Evolutionary conservation across 2,888 invertebrate species (phyloP).

Genomic region (Heteropelma amictum): DNA sequence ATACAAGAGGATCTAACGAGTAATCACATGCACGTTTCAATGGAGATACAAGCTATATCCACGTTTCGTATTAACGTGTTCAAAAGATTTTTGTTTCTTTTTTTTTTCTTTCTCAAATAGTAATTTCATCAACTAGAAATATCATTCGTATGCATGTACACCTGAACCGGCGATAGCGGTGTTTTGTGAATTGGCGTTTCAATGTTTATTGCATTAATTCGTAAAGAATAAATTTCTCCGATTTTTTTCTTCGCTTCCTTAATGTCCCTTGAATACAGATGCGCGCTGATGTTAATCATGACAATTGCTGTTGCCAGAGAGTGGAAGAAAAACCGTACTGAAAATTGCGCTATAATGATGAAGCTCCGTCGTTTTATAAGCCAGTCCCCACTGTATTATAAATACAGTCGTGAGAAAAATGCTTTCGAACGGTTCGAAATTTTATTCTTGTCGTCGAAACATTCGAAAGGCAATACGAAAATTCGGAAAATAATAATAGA

Average conservation of each 20-base stretch:
- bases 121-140: conserved; percentile 21
- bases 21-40: conserved; percentile 11
- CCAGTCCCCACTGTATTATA: not conserved
- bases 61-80: conserved; percentile 3
- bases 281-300: conserved; percentile 20
- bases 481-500: not conserved
- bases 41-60: not conserved
- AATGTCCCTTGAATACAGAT: conserved; percentile 18
- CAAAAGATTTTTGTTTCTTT: not conserved
- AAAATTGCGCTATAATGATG: not conserved
- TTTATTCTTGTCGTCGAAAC: too few species aligned
- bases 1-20: conserved; percentile 3
- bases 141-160: not conserved
- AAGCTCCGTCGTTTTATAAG: not conserved
- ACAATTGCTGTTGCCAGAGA: conserved; percentile 5
- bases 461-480: too few species aligned
- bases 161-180: not conserved
- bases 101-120: conserved; percentile 25
- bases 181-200: conserved; percentile 13
- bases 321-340: not conserved
- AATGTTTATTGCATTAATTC: not conserved
- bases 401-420: not conserved
- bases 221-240: too few species aligned
- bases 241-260: conserved; percentile 10
- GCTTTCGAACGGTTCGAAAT: too few species aligned